Conservation (phyloP, 2,113 vertebrate species). For the Cyanoramphus novaezelandiae region DNA sequence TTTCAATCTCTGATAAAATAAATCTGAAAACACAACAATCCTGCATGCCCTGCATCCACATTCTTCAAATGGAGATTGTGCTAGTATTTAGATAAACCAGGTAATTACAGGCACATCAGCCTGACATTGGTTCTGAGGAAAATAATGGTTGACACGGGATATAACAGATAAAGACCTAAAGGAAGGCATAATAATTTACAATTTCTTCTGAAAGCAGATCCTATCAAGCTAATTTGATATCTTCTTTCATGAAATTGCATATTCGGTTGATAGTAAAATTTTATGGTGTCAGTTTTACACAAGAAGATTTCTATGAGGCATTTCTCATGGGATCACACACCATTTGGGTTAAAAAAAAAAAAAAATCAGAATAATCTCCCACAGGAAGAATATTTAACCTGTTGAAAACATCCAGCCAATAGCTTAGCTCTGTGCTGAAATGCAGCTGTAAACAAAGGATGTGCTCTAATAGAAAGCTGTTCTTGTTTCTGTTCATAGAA, state of each 20-base stretch:
- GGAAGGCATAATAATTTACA: neutral
- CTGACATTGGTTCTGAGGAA: neutral
- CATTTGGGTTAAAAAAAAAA: neutral
- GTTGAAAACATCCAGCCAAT: neutral
- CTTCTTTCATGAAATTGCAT: neutral
- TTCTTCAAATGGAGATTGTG: neutral
- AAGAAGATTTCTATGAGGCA: neutral
- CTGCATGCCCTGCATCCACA: neutral
- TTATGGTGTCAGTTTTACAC: neutral
- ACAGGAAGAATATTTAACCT: neutral
- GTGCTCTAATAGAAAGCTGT: neutral
- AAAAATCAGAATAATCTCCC: neutral
- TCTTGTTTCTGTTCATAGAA: neutral
- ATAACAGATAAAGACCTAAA: neutral
- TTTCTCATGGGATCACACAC: neutral
- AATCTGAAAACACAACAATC: neutral
- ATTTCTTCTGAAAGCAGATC: neutral
- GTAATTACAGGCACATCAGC: neutral
- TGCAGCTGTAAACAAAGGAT: neutral
- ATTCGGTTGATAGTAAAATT: neutral
- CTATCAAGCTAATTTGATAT: neutral
- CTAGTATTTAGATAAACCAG: neutral
- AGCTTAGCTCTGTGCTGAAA: neutral
- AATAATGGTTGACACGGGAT: neutral
- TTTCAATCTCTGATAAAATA: neutral